Base-by-base conservation (phyloP, 2,797 vertebrate genomes). In the Mormyrus hasselquistii region DNA sequence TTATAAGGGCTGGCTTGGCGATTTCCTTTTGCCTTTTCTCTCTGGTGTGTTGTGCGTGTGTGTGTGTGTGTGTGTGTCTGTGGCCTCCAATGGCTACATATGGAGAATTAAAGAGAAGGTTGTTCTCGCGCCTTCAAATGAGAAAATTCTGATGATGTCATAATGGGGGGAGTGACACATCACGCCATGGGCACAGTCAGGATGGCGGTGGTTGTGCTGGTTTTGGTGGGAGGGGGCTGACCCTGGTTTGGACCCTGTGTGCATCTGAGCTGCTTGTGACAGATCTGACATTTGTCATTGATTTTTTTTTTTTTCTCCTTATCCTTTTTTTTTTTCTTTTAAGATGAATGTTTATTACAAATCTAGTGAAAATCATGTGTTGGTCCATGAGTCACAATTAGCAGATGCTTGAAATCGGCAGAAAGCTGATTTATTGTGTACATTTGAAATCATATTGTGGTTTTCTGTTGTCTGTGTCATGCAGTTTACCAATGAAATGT, bases 1-100 rank as follows among this genome's bases (percentile, higher is more conserved):
- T 95, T 96, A 96, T 96, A 96, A 95, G 96, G 96, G 94, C 94
- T 93, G 93, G 94, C 95, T 95, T 95, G 94, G 95, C 95, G 95
- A 59, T 96, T 96, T 96, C 96, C 96, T 96, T 94, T 29, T 91
- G 94, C 93, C 92, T 86, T 94, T 95, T 95, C 95, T 95, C 94
- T 93, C 94, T 93, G 92, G 95, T 94, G 76, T 55, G 19, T 79
- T 69, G 87, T 79, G 87, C 34, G 22, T 88, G 86, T 62, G 86
- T 87, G 25, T 88, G 59, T 87, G 87, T 73, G 87, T 16, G 87
- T 55, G 73, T 79, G 65, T 88, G 62, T 88, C 4, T 88, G 19
- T 88, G 88, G 50, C 69, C 29, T 41, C 34, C 9, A 22, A 41
- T 88, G 25, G 69, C 49, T 50, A 69, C 59, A 44, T 83, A 52